phyloP scores from a whole-genome alignment of 2,797 vertebrate species.

The Myotis daubentonii region DNA sequence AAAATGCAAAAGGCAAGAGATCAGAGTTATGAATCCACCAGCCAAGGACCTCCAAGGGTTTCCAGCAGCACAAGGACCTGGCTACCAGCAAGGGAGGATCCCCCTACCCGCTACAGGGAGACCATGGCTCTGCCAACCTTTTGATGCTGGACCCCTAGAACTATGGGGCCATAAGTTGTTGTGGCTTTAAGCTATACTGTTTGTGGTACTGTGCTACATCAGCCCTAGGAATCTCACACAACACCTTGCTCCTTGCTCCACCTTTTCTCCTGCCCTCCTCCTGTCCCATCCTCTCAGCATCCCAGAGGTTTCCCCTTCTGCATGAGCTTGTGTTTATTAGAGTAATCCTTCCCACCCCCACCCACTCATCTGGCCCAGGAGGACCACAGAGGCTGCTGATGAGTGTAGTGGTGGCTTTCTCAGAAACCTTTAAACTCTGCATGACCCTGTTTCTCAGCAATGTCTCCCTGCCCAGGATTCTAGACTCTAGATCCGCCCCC shows the following conservation, averaged over 20 bases:
- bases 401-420: no score
- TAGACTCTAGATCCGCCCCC: no score
- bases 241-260: no score
- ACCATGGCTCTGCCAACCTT: accelerated
- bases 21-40: accelerated
- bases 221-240: accelerated
- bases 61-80: not conserved
- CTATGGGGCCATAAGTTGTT: accelerated
- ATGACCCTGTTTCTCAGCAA: not conserved
- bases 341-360: not conserved
- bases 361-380: no score
- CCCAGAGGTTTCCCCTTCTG: not conserved
- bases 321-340: not conserved
- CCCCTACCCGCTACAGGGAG: not conserved
- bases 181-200: no score
- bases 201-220: accelerated
- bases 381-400: no score
- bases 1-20: not conserved
- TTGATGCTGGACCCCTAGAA: not conserved
- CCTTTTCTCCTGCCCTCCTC: not conserved
- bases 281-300: not conserved
- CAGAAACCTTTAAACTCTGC: not conserved
- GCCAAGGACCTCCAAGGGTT: no score
- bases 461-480: not conserved
- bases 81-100: not conserved